Conservation (phyloP, 2,113 vertebrate genomes). For the Acanthisitta chloris region DNA sequence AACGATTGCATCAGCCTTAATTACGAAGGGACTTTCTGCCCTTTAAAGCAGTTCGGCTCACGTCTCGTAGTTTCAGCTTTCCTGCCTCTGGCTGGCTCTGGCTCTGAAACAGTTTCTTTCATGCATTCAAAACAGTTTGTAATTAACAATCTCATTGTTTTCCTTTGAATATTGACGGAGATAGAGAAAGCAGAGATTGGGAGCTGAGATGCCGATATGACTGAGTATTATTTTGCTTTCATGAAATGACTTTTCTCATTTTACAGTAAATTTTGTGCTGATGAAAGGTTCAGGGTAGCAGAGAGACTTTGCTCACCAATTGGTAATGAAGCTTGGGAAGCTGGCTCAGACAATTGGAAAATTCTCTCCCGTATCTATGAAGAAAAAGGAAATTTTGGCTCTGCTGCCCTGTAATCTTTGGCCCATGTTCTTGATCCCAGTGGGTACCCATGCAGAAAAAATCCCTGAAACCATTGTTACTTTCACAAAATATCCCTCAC, state of each 20-base stretch:
- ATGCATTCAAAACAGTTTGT: slow-evolving; percentile 48
- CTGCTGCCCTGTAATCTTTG: not conserved
- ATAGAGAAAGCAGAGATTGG: slow-evolving; percentile 25
- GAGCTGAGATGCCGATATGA: not conserved
- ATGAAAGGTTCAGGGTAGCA: not conserved
- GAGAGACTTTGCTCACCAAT: not conserved
- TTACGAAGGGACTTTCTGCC: slow-evolving; percentile 44
- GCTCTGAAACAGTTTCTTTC: slow-evolving; percentile 8
- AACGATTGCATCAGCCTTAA: slow-evolving; percentile 51
- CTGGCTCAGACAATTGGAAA: not conserved
- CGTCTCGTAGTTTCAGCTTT: not conserved
- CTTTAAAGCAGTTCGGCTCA: not conserved
- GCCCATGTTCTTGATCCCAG: not conserved
- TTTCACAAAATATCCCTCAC: not conserved
- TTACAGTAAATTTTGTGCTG: not conserved
- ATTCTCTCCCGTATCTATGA: not conserved
- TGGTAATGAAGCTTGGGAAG: not conserved
- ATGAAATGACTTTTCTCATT: not conserved
- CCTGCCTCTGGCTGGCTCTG: not conserved
- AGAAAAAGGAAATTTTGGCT: not conserved
- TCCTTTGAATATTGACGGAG: not conserved
- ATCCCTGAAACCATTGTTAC: not conserved
- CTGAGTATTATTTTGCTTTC: not conserved
- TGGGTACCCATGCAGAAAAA: not conserved
- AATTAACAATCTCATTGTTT: slow-evolving; percentile 59